phyloP scores from a whole-genome alignment of 2,113 vertebrate genomes.

The Aplodontia rufa region DNA sequence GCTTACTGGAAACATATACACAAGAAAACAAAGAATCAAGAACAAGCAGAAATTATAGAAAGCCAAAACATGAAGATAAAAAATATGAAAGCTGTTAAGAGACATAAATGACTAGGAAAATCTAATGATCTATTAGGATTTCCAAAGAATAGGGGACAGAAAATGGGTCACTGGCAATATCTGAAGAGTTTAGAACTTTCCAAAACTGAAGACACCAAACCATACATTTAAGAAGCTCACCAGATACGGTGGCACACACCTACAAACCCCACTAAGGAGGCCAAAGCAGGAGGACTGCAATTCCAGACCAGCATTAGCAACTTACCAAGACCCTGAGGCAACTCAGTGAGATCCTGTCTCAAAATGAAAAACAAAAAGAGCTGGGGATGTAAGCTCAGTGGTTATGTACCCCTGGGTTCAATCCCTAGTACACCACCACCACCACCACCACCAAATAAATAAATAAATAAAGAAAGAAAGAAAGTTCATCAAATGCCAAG shows the following conservation, averaged over 20 bases:
- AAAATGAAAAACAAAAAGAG: no score
- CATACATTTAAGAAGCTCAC: neutral
- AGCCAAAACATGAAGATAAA: neutral
- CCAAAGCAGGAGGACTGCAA: no score
- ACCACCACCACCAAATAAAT: no score
- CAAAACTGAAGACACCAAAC: neutral
- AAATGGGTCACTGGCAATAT: neutral
- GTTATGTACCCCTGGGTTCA: no score
- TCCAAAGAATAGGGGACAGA: neutral
- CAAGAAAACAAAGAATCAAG: neutral
- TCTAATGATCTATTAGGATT: neutral
- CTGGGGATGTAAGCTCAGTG: no score
- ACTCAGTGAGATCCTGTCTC: no score
- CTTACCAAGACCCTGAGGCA: no score
- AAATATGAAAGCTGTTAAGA: neutral
- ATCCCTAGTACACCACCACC: no score
- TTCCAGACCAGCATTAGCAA: no score
- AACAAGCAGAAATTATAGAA: neutral
- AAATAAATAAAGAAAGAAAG: no score
- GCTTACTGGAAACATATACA: neutral
- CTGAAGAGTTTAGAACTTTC: slow-evolving; percentile 2
- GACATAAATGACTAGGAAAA: neutral
- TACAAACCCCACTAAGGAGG: no score
- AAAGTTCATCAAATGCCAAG: neutral
- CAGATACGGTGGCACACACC: neutral